phyloP scores from a whole-genome alignment of 2,888 invertebrate species.

The Eupithecia inturbata region DNA sequence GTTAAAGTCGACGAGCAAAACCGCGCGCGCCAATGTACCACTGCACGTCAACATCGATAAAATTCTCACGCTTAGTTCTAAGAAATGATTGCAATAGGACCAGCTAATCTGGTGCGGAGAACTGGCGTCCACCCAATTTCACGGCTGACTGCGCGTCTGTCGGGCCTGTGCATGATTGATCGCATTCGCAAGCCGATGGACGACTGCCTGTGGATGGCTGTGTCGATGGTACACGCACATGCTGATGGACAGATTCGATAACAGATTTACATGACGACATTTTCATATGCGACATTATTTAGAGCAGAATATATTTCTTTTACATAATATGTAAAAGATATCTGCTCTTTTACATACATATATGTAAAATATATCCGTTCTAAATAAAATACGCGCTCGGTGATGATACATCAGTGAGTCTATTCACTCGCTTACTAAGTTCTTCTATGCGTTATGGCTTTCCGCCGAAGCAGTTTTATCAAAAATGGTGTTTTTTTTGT shows the following conservation, averaged over 20 bases:
- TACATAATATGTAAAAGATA: too few relatives aligned
- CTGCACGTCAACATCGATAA: not conserved
- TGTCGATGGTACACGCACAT: not conserved
- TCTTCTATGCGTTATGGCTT: too few relatives aligned
- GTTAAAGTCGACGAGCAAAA: too few relatives aligned
- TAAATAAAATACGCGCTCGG: too few relatives aligned
- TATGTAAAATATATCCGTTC: too few relatives aligned
- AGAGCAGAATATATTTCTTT: too few relatives aligned
- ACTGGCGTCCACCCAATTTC: not conserved
- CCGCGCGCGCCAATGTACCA: too few relatives aligned
- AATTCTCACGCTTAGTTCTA: not conserved
- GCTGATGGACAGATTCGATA: not conserved
- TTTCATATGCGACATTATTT: not conserved
- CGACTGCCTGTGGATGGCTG: not conserved
- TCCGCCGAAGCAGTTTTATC: too few relatives aligned
- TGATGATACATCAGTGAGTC: too few relatives aligned
- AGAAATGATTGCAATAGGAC: not conserved
- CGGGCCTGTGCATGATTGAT: conserved; percentile 4
- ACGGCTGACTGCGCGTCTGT: not conserved
- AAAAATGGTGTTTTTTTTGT: too few relatives aligned
- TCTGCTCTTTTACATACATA: too few relatives aligned
- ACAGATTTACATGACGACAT: not conserved
- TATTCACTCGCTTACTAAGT: too few relatives aligned
- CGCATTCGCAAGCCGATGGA: not conserved
- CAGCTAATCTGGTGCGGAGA: not conserved